Base-by-base conservation (phyloP, 2,797 vertebrate genomes). In the Crax fasciolata region DNA sequence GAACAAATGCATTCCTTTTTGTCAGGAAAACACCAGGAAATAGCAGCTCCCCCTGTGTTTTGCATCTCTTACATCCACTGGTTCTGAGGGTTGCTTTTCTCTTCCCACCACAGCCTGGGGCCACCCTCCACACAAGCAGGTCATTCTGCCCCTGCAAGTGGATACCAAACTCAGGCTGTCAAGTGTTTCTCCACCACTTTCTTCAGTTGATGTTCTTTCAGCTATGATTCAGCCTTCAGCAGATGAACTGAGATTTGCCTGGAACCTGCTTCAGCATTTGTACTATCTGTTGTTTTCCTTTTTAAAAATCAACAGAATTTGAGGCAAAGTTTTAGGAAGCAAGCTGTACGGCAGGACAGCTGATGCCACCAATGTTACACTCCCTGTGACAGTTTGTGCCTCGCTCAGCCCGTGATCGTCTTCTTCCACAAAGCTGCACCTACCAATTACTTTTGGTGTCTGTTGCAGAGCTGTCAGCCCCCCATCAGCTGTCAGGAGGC, bases 361-460 rank as follows among this genome's bases (percentile, higher is more conserved):
- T 93, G 90, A 97, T 89, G 85, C 7, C 62, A 49, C 75, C 5
- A 0, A 58, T 0, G 0, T 21, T 52, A 44, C 13, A 35, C 66
- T 84, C 52, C 9, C 0, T 77, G 39, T 77, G 90, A 81, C 88
- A 83, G 82, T 74, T 82, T 89, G 71, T 58, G 71, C 65, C 79
- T 93, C 89, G 1, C 61, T 87, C 90, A 83, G 65, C 49, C 78
- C 90, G 43, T 62, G 68, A 94, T 90, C 38, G 21, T 72, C 88
- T 94, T 89, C 79, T 92, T 87, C 87, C 84, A 76, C 77, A 88
- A 87, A 95, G 79, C 78, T 94, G 82, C 93, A 96, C 80, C 75
- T 91, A 78, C 48, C 93, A 96, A 96, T 96, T 96, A 92, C 76
- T 95, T 93, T 90, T 79, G 52, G 83, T 92, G 81, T 91, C 89